These are phyloP conservation scores for Cosmopolites sordidus DNA, from an alignment of 2,888 invertebrate species.

Conservation along the genomic window DNA sequence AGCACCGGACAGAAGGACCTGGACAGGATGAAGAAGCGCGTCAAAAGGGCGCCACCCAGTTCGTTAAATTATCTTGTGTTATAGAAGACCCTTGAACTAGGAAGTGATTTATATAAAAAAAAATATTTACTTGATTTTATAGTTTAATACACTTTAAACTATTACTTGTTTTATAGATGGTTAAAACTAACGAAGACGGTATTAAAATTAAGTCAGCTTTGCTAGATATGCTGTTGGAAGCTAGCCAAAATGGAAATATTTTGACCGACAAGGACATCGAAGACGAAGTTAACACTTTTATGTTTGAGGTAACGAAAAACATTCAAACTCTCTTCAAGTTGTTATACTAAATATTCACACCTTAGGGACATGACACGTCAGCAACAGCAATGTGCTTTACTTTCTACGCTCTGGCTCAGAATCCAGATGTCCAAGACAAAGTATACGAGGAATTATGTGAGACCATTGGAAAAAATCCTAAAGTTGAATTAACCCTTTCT, in stretches of 20 bases:
- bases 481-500: slow-evolving; percentile 32
- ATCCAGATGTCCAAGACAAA: slow-evolving; percentile 48
- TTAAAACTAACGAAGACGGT: slow-evolving; percentile 29
- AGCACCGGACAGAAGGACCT: too few species aligned
- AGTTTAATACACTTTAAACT: too few species aligned
- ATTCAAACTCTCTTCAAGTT: too few species aligned
- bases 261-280: slow-evolving; percentile 51
- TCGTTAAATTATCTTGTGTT: too few species aligned
- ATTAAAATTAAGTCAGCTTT: slow-evolving; percentile 33
- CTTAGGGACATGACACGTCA: slow-evolving; percentile 55
- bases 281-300: slow-evolving; percentile 57
- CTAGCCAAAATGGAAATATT: slow-evolving; percentile 46
- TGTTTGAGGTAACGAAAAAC: slow-evolving; percentile 52
- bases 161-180: too few species aligned
- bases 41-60: too few species aligned
- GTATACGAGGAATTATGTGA: slow-evolving; percentile 38
- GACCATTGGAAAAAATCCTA: slow-evolving; percentile 35
- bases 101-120: too few species aligned
- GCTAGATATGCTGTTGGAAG: slow-evolving; percentile 46
- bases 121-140: too few species aligned
- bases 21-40: too few species aligned
- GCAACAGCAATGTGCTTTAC: slow-evolving; percentile 53
- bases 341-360: too few species aligned
- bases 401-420: slow-evolving; percentile 51
- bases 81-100: too few species aligned